Conservation (phyloP, 1,140 invertebrate genomes). For the Himalopsyche phryganea region DNA sequence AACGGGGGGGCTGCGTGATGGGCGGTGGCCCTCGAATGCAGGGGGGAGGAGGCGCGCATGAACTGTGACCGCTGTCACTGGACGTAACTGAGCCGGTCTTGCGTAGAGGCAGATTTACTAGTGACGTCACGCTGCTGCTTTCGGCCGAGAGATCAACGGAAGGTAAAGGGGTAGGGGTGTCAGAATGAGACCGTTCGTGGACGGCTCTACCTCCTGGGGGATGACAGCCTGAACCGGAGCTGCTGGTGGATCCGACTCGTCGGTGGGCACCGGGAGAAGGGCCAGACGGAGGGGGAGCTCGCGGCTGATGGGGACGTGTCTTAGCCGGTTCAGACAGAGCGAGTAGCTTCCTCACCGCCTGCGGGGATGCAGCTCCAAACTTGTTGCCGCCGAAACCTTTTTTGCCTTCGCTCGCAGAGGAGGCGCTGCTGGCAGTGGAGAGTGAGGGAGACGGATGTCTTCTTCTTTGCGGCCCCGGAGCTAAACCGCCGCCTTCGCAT, state of each 20-base stretch:
- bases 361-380: conserved; percentile 89
- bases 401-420: conserved; percentile 78
- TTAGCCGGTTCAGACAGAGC: conserved; percentile 83
- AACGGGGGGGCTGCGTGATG: conserved; percentile 46
- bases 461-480: conserved; percentile 59
- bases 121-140: conserved; percentile 90
- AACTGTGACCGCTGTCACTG: conserved; percentile 81
- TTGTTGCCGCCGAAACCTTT: conserved; percentile 61
- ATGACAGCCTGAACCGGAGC: conserved; percentile 42
- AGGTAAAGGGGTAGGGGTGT: conserved; percentile 77
- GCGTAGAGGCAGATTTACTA: conserved; percentile 82
- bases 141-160: conserved; percentile 90
- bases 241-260: conserved; percentile 59
- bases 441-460: conserved; percentile 82
- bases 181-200: conserved; percentile 87
- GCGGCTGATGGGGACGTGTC: conserved; percentile 80
- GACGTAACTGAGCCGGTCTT: conserved; percentile 86
- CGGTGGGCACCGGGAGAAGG: conserved; percentile 65
- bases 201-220: conserved; percentile 47
- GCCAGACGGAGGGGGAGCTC: conserved; percentile 58
- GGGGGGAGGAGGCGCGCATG: conserved; percentile 63
- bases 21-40: conserved; percentile 40
- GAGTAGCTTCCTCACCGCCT: conserved; percentile 90
- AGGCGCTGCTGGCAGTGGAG: conserved; percentile 85
- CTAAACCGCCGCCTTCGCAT: conserved; percentile 73